A percentile compares a stretch with the other conserved stretches of the same genome.
These are phyloP conservation scores for Lutjanus argentimaculatus DNA, from an alignment of 2,797 vertebrate species.

Conservation along the genomic window DNA sequence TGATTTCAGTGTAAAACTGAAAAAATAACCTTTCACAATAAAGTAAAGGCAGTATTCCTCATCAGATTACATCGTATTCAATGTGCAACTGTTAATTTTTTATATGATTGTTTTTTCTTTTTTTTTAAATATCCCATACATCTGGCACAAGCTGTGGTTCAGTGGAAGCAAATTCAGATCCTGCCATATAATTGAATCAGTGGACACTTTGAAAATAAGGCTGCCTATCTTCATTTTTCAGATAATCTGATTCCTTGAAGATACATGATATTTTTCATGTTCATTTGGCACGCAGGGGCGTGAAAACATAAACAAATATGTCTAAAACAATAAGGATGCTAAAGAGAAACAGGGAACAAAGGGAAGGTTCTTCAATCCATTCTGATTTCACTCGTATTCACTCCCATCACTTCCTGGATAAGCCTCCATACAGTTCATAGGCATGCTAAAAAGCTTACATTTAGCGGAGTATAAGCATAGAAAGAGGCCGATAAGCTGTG, in stretches of 20 bases:
- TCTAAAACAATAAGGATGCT: background rate
- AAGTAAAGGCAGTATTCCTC: no score
- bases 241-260: slow-evolving; percentile 10
- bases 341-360: slow-evolving; percentile 4
- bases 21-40: no score
- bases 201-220: background rate
- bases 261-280: background rate
- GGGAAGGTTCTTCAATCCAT: background rate
- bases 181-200: background rate
- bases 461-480: slow-evolving; percentile 10
- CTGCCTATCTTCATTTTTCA: background rate
- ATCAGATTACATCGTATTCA: no score
- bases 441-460: slow-evolving; percentile 26
- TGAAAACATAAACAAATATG: background rate
- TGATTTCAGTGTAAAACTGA: no score
- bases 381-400: slow-evolving; percentile 5
- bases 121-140: background rate
- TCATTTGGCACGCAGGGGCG: background rate
- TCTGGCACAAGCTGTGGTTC: background rate
- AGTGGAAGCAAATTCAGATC: background rate
- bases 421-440: slow-evolving; percentile 14
- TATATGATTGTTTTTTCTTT: background rate
- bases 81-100: no score
- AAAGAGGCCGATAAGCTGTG: slow-evolving; percentile 32
- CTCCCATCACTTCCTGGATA: slow-evolving; percentile 12